Base-by-base conservation (phyloP, 2,888 invertebrate genomes). In the Tenthredo livida region DNA sequence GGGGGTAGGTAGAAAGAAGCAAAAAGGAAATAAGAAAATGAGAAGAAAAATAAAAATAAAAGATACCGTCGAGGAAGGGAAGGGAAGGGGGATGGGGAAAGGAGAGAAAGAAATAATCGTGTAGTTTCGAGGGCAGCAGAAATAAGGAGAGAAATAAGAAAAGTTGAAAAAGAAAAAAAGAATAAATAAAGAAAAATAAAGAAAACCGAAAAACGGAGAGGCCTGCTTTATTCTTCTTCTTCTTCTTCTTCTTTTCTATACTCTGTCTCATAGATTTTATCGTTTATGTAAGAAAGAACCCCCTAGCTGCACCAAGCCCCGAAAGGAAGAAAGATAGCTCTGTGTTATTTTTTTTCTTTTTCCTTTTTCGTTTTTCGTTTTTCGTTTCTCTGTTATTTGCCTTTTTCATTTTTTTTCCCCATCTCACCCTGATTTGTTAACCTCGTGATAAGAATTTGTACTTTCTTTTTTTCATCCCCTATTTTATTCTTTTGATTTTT, bases 381-480 rank as follows among this genome's bases (percentile, higher is more conserved):
- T 72, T 40, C 47, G 33, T 15, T 47, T 29, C n/a, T 25, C 47
- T 47, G 12, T 47, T 25, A 12, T 29, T 5, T 15, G 10, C 9
- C 15, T 17, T 78, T 37, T 78, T n/a, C n/a, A 9, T 61, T 58
- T 65, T 65, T 65, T 29, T 12, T 29, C 12, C 3, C 17, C 25
- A 37, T 72, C 47, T 47, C 7, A 54, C 47, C 77, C 77, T 50
- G 77, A 77, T 77, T 77, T 77, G 77, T 77, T 77, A 77, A 77
- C 50, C 50, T 47, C 17, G 37, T n/a, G 77, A 77, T 77, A 77
- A 77, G 77, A 77, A 77, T 77, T 77, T 77, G 77, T 77, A 77
- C 40, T 43, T 17, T 43, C 43, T 43, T 12, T 73, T 0, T 33
- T 33, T 17, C 1, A 29, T 17, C 33, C 29, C 33, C 9, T 21